Percentiles rank a stretch among this genome's conserved stretches.
Conservation (phyloP, 2,113 vertebrate species). For the Lampris megalopsis region DNA sequence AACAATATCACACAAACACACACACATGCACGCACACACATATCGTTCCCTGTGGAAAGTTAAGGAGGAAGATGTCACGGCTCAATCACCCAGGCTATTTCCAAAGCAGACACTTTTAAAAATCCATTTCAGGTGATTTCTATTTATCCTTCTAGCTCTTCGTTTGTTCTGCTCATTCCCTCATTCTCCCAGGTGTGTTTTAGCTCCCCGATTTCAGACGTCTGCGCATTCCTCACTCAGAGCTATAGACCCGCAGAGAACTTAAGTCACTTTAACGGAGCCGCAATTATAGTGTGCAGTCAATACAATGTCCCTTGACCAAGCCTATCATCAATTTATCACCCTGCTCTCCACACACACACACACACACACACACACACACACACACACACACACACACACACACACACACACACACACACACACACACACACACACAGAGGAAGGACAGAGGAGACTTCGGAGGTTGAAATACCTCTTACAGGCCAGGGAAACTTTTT, state of each 20-base stretch:
- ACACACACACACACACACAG: too few species aligned
- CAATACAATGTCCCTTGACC: background rate
- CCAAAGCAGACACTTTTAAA: constrained; percentile 24
- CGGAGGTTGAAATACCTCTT: constrained; percentile 1
- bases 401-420: background rate
- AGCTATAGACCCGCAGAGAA: background rate
- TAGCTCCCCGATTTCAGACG: constrained; percentile 7
- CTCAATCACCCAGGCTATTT: constrained; percentile 27
- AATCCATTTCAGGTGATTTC: background rate
- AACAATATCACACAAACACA: constrained; percentile 13
- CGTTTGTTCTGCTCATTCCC: background rate
- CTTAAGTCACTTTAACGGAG: constrained; percentile 14
- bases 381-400: too few species aligned
- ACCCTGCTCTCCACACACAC: background rate
- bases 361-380: too few species aligned
- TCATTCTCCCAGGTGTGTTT: background rate
- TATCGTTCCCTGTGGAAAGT: constrained; percentile 8
- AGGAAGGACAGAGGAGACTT: background rate
- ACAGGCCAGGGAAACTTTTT: background rate
- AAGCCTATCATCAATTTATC: constrained; percentile 8
- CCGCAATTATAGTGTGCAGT: background rate
- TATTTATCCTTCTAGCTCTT: background rate
- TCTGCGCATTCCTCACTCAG: background rate
- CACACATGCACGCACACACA: constrained; percentile 25
- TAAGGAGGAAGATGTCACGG: constrained; percentile 12